A percentile compares a stretch with the other conserved stretches of the same genome.
Conservation (phyloP, 2,797 vertebrate genomes). For the Microctenopoma steveboyesi region DNA sequence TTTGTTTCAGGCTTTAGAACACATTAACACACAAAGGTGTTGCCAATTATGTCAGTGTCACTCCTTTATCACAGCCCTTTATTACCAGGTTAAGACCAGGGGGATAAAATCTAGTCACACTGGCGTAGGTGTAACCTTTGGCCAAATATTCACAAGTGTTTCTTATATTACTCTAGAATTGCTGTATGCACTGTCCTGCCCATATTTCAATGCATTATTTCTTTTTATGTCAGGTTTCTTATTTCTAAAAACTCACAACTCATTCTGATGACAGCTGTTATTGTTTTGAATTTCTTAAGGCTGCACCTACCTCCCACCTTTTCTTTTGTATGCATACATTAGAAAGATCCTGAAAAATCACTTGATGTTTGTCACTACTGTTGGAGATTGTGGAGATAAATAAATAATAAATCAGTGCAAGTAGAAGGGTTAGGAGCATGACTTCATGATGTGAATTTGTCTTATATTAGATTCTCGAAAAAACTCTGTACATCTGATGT, state of each 20-base stretch:
- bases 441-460: background rate
- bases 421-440: no score
- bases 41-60: background rate
- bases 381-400: no score
- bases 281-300: conserved; percentile 38
- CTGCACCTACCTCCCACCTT: background rate
- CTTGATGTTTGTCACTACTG: no score
- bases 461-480: conserved; percentile 6
- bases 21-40: background rate
- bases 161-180: background rate
- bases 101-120: conserved; percentile 15
- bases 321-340: conserved; percentile 27
- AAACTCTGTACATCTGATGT: background rate
- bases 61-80: conserved; percentile 16
- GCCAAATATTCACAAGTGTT: no score
- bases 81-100: background rate
- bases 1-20: conserved; percentile 7
- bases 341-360: background rate
- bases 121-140: background rate
- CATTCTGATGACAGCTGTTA: background rate
- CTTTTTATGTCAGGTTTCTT: background rate
- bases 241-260: background rate
- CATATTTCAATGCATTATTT: background rate
- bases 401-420: no score
- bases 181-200: background rate